Percentiles rank a stretch among this genome's conserved stretches.
phyloP scores from a whole-genome alignment of 2,797 vertebrate species.

The Kryptopterus vitreolus region DNA sequence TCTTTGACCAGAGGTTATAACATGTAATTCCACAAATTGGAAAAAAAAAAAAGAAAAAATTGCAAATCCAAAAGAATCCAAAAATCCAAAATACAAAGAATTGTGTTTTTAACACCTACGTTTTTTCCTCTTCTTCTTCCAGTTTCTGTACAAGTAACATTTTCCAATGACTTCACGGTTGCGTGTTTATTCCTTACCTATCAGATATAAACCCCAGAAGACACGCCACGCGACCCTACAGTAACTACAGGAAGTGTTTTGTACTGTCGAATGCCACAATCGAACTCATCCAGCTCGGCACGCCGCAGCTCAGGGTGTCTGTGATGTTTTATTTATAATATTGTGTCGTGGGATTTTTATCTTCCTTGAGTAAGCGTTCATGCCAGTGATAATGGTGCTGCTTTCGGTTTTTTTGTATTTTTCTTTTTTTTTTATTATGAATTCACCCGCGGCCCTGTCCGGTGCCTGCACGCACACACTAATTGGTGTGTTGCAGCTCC shows the following conservation, averaged over 20 bases:
- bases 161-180: neutral
- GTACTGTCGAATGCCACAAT: neutral
- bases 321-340: slow-evolving; percentile 29
- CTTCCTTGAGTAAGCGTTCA: slow-evolving; percentile 18
- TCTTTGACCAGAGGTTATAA: neutral
- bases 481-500: slow-evolving; percentile 74
- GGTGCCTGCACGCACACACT: slow-evolving; percentile 64
- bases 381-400: slow-evolving; percentile 43
- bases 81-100: too few relatives aligned
- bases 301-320: neutral
- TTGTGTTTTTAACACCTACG: neutral
- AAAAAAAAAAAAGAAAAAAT: neutral
- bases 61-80: too few relatives aligned
- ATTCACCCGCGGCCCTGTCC: slow-evolving; percentile 69
- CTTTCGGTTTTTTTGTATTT: slow-evolving; percentile 74
- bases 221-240: too few relatives aligned
- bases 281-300: neutral
- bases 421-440: too few relatives aligned
- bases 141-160: neutral
- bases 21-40: neutral
- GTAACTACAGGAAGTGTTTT: neutral
- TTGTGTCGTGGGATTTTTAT: slow-evolving; percentile 19
- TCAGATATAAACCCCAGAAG: neutral
- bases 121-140: neutral
- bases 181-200: neutral